A percentile compares a stretch with the other conserved stretches of the same genome.
Evolutionary conservation across 2,797 vertebrate genomes (phyloP).

Genomic region (Enteromius unitaeniatus): DNA sequence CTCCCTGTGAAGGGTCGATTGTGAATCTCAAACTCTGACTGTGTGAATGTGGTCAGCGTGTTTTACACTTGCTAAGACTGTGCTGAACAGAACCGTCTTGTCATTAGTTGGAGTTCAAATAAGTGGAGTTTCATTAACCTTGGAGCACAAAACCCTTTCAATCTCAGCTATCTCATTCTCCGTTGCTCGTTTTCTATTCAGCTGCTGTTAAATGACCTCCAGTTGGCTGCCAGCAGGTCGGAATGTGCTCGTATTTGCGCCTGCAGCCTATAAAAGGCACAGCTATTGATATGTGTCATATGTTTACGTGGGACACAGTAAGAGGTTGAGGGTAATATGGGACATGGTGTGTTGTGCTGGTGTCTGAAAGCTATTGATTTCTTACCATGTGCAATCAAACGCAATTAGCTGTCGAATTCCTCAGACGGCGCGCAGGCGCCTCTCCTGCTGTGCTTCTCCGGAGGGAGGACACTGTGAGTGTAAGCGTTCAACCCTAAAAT

Average conservation of each 20-base stretch:
- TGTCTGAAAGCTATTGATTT: slow-evolving; percentile 67
- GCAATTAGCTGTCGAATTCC: slow-evolving; percentile 72
- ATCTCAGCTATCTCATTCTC: background rate
- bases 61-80: background rate
- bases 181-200: background rate
- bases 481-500: slow-evolving; percentile 35
- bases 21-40: background rate
- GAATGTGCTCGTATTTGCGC: background rate
- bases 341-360: slow-evolving; percentile 38
- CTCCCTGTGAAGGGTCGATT: background rate
- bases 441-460: slow-evolving; percentile 26
- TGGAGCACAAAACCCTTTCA: background rate
- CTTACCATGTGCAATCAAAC: slow-evolving; percentile 69
- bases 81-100: background rate
- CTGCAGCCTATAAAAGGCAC: background rate
- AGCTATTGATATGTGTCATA: slow-evolving; percentile 2
- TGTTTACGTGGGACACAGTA: slow-evolving; percentile 29
- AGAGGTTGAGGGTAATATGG: background rate
- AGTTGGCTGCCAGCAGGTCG: background rate
- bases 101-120: background rate
- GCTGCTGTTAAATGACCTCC: slow-evolving; percentile 1
- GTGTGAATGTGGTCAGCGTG: background rate
- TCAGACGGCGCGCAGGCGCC: slow-evolving; percentile 61
- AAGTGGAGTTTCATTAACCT: background rate
- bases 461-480: slow-evolving; percentile 15